Conservation (phyloP, 53 echinoderm and acorn worm species). For the Holothuria scabra region DNA sequence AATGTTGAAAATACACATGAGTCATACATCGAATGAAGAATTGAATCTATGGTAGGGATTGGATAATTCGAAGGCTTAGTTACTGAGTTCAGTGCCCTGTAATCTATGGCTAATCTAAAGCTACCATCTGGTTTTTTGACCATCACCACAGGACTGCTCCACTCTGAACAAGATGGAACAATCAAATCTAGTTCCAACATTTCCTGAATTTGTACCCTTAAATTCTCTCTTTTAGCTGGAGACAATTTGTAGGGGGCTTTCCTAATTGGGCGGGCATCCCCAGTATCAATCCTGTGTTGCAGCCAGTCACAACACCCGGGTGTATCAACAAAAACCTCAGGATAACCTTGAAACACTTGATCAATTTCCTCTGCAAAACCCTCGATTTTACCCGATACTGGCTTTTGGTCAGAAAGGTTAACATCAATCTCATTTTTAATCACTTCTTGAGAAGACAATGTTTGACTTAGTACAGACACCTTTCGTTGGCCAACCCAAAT, state of each 20-base stretch:
- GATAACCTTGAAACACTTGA: background rate
- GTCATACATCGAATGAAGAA: too few relatives aligned
- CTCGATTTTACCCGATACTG: too few relatives aligned
- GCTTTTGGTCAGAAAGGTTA: too few relatives aligned
- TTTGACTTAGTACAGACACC: too few relatives aligned
- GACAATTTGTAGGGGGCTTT: slow-evolving; percentile 8
- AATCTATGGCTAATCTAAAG: slow-evolving; percentile 58
- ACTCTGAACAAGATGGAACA: slow-evolving; percentile 46
- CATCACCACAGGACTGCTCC: slow-evolving; percentile 59
- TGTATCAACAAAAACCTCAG: too few relatives aligned
- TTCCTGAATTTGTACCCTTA: slow-evolving; percentile 6
- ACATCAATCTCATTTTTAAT: too few relatives aligned
- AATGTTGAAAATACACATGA: slow-evolving; percentile 41
- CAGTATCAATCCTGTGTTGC: slow-evolving; percentile 1
- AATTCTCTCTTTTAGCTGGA: background rate
- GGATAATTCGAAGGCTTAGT: slow-evolving; percentile 54
- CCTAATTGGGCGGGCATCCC: background rate
- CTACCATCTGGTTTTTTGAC: too few relatives aligned
- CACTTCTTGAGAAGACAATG: too few relatives aligned
- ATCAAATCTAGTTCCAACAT: too few relatives aligned
- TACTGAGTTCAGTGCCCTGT: slow-evolving; percentile 51
- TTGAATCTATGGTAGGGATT: slow-evolving; percentile 13
- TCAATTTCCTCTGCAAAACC: background rate
- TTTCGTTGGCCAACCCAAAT: too few relatives aligned
- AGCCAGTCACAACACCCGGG: background rate